Conservation (phyloP, 2,888 invertebrate genomes). For the Cyclophora punctaria region DNA sequence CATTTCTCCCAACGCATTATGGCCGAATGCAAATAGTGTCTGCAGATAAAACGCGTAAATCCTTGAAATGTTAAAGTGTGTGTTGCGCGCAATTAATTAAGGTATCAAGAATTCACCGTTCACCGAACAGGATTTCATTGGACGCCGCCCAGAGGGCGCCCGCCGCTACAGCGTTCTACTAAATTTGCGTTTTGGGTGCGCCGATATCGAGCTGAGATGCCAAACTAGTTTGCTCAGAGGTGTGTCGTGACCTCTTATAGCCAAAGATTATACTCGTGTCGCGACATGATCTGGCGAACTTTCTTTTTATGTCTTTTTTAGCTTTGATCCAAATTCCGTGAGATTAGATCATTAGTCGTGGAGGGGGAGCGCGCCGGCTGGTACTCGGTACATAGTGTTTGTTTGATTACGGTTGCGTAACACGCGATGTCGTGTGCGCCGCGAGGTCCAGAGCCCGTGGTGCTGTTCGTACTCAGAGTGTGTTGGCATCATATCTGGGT, state of each 20-base stretch:
- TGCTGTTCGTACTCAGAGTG: constrained; percentile 25
- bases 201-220: constrained; percentile 24
- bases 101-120: constrained; percentile 19
- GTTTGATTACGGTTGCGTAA: constrained; percentile 28
- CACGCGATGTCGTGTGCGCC: constrained; percentile 18
- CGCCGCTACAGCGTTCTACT: constrained; percentile 20
- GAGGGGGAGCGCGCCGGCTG: too few relatives aligned
- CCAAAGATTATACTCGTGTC: constrained; percentile 27
- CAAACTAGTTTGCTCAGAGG: constrained; percentile 36
- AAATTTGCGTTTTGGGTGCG: constrained; percentile 29
- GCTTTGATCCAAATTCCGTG: too few relatives aligned
- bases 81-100: constrained; percentile 16
- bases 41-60: constrained; percentile 12
- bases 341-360: too few relatives aligned
- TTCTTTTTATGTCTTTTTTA: constrained; percentile 28
- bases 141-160: too few relatives aligned
- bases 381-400: constrained; percentile 1
- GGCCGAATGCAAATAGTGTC: constrained; percentile 13
- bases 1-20: constrained; percentile 6
- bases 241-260: constrained; percentile 38
- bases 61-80: constrained; percentile 11
- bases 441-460: too few relatives aligned
- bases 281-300: constrained; percentile 35
- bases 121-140: constrained; percentile 16
- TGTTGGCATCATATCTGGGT: constrained; percentile 55